phyloP scores from a whole-genome alignment of 35 echinoderm and acorn worm species.

The Ophioderma brevispina region DNA sequence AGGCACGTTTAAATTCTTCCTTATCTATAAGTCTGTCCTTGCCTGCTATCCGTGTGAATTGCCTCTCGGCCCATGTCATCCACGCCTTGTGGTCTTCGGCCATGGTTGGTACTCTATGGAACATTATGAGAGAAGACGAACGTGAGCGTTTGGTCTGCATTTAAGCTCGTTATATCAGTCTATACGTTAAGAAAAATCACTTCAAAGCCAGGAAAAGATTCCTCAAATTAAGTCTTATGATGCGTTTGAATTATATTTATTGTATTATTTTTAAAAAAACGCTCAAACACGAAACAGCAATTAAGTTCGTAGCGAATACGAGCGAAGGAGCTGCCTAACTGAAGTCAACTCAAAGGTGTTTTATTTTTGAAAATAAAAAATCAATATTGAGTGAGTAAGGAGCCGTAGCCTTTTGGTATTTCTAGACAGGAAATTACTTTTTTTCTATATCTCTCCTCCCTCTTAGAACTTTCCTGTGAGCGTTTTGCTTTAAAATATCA shows the following conservation, averaged over 20 bases:
- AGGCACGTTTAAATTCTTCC: constrained; percentile 89
- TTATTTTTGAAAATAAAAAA: too few relatives aligned
- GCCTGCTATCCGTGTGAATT: constrained; percentile 91
- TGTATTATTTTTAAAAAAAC: too few relatives aligned
- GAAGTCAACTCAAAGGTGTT: too few relatives aligned
- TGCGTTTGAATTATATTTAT: neutral
- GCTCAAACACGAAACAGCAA: too few relatives aligned
- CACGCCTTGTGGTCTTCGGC: constrained; percentile 81
- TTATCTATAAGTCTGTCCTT: constrained; percentile 93
- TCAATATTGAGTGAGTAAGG: too few relatives aligned
- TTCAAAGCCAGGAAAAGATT: neutral
- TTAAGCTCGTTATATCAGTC: neutral
- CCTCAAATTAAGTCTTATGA: neutral
- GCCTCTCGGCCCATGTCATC: constrained; percentile 89
- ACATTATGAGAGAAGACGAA: neutral
- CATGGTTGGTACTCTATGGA: constrained; percentile 8
- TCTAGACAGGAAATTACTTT: too few relatives aligned
- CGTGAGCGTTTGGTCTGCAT: neutral
- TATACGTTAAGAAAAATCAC: neutral
- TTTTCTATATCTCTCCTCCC: too few relatives aligned
- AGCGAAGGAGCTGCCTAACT: too few relatives aligned
- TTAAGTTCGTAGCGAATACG: too few relatives aligned
- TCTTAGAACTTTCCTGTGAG: too few relatives aligned
- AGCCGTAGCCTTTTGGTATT: too few relatives aligned
- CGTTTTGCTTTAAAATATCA: too few relatives aligned